These are phyloP conservation scores for Platyscapa corneri DNA, from an alignment of 1,140 invertebrate species.

Conservation along the genomic window DNA sequence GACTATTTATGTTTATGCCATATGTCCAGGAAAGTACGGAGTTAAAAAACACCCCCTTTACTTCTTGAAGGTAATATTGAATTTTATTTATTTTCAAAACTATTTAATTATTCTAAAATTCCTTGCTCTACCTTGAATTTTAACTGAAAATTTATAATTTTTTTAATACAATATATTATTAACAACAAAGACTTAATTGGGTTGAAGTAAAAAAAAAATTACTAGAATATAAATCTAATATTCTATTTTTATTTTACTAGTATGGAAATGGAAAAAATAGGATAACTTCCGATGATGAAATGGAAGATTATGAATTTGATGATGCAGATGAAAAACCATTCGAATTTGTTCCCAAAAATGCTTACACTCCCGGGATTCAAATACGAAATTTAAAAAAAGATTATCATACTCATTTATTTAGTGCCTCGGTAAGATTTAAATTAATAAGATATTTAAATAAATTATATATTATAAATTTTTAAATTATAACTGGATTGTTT, in stretches of 20 bases:
- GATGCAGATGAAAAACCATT: slow-evolving; percentile 63
- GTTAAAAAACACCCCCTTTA: slow-evolving; percentile 75
- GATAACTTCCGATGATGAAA: slow-evolving; percentile 59
- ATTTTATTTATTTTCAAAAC: neutral
- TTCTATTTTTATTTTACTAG: slow-evolving; percentile 53
- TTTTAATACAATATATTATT: too few species aligned
- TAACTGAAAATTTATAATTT: too few species aligned
- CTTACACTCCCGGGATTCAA: slow-evolving; percentile 67
- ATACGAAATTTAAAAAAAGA: slow-evolving; percentile 69
- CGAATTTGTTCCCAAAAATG: slow-evolving; percentile 60
- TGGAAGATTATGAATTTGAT: slow-evolving; percentile 59
- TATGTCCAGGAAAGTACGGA: slow-evolving; percentile 75
- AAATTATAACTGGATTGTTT: neutral
- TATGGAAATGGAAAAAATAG: slow-evolving; percentile 64
- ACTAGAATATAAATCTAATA: too few species aligned
- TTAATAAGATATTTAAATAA: slow-evolving; percentile 24
- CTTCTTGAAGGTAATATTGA: slow-evolving; percentile 69
- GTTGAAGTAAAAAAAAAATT: too few species aligned
- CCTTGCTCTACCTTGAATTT: too few species aligned
- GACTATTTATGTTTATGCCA: slow-evolving; percentile 74
- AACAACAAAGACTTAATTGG: too few species aligned
- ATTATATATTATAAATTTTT: neutral
- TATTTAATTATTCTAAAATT: slow-evolving; percentile 15
- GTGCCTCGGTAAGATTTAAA: slow-evolving; percentile 59
- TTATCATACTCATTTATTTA: slow-evolving; percentile 63